phyloP scores from a whole-genome alignment of 2,113 vertebrate species.

The Climacteris rufus region DNA sequence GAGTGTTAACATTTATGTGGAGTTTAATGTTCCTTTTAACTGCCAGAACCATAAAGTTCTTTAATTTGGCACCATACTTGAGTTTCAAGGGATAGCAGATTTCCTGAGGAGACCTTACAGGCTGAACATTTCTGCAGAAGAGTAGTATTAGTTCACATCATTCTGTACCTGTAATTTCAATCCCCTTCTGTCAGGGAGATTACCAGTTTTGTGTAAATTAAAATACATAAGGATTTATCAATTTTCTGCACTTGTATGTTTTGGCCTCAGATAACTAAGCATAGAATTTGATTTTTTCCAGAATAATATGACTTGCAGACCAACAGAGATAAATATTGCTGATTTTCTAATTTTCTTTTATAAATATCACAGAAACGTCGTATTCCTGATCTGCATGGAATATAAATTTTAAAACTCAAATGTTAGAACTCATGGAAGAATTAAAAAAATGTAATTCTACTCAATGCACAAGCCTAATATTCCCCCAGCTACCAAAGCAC shows the following conservation, averaged over 20 bases:
- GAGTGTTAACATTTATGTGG: background rate
- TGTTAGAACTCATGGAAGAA: background rate
- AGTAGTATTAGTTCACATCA: background rate
- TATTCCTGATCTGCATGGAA: background rate
- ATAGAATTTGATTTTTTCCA: background rate
- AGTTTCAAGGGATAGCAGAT: background rate
- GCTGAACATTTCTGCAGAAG: background rate
- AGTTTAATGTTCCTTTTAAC: background rate
- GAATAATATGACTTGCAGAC: background rate
- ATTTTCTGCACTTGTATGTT: background rate
- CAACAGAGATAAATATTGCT: background rate
- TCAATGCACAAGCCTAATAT: background rate
- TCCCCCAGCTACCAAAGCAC: background rate
- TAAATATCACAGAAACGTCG: constrained; percentile 20
- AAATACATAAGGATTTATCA: background rate
- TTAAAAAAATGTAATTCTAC: background rate
- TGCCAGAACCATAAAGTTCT: background rate
- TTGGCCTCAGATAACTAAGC: background rate
- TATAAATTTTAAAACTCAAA: background rate
- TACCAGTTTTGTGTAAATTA: background rate
- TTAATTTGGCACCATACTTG: background rate
- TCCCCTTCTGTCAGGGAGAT: background rate
- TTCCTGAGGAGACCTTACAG: background rate
- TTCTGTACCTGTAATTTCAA: background rate
- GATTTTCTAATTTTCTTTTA: constrained; percentile 3